Evolutionary conservation across 2,113 vertebrate species (phyloP).

Genomic region (Gallinago media): DNA sequence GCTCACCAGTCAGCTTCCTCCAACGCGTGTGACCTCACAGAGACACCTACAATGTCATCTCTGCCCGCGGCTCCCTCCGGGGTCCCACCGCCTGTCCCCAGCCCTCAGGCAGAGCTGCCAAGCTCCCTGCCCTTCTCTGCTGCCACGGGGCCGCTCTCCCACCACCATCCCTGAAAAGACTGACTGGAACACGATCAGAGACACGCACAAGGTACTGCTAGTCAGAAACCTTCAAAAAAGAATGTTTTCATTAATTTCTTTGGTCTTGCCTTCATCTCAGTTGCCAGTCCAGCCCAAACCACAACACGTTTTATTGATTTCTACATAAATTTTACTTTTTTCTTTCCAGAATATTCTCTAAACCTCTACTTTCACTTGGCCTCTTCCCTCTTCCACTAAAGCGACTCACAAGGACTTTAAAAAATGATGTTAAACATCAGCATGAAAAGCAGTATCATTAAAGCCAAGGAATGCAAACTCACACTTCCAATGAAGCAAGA

Average conservation of each 20-base stretch:
- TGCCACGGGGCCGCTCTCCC: rapidly evolving
- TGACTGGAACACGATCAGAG: neutral
- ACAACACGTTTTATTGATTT: neutral
- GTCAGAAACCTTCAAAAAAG: neutral
- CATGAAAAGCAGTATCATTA: neutral
- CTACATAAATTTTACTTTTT: neutral
- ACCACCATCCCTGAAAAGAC: neutral
- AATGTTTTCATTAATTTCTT: neutral
- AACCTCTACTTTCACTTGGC: rapidly evolving
- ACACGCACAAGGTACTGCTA: too few relatives aligned
- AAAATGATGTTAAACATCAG: neutral
- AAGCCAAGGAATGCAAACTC: neutral
- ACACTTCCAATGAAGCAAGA: neutral
- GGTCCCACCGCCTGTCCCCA: neutral
- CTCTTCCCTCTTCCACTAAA: neutral
- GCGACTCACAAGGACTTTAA: neutral
- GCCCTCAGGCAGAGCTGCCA: neutral
- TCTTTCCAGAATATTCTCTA: neutral
- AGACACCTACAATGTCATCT: rapidly evolving
- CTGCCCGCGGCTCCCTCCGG: neutral
- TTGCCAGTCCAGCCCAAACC: neutral
- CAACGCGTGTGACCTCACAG: neutral
- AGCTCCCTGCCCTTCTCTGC: neutral
- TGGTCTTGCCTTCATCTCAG: neutral
- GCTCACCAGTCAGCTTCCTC: neutral